Evolutionary conservation across 2,797 vertebrate species (phyloP), one percentile per base, ranked within the genome.

Genomic region (Tokudaia tokunoshimensis): DNA sequence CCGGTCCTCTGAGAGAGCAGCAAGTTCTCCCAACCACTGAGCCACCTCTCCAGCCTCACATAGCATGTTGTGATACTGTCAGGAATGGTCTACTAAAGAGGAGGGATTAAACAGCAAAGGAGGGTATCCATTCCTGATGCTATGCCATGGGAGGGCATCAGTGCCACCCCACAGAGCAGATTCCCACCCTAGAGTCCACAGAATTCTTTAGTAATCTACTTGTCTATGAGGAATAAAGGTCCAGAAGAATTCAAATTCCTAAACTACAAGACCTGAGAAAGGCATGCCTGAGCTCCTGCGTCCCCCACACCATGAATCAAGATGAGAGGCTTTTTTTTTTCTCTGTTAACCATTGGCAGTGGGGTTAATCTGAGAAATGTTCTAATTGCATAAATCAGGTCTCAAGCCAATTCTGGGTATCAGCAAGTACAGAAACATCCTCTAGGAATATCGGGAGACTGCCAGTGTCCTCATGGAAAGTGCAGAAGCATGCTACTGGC

Each of bases 181-280:
- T 50, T 81, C 52, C 65, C 41, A 57, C 11, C 12, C 26, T 34
- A 65, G 24, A 85, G 52, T 7, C 76, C 29, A 70, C 88, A 61
- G 37, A 47, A 59, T 19, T n/a, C 6, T 41, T 78, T 26, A 2
- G 3, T 79, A 26, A 82, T 61, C 61, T 72, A 41, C 4, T 37
- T 5, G 20, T 14, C 13, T 65, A 0, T 41, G 26, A 50, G 31
- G 57, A 47, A 24, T 50, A 81, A 41, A 41, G 14, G 75, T 55
- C 34, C 72, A 78, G 15, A 55, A 93, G 61, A 96, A 67, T 63
- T 50, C 12, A 65, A 81, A 82, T 85, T 44, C 41, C 55, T 61
- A 91, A 96, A 95, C 61, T 52, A 84, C 34, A 75, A 92, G 59
- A 59, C 2, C 4, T 47, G n/a, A 93, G 44, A 8, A 84, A 92